Evolutionary conservation across 2,113 vertebrate species (phyloP).

Genomic region (Panthera uncia): DNA sequence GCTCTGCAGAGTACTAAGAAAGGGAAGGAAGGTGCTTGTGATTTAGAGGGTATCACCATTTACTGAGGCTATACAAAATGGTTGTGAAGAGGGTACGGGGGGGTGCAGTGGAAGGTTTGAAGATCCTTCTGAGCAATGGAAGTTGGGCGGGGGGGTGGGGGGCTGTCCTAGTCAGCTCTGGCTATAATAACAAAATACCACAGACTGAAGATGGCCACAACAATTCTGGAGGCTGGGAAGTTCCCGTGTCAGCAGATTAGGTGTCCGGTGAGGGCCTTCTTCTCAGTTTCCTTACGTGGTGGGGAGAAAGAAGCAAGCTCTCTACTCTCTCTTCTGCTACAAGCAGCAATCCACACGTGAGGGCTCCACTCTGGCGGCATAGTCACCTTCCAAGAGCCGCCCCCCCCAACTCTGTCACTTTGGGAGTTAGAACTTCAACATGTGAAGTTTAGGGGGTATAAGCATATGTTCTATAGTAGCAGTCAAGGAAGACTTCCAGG

Average conservation of each 20-base stretch:
- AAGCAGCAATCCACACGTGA: not conserved
- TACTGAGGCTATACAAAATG: not conserved
- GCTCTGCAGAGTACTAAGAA: not conserved
- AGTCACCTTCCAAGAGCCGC: not conserved
- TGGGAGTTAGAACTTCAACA: not conserved
- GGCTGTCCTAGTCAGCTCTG: not conserved
- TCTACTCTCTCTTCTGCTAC: fast-evolving
- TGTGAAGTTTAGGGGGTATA: not conserved
- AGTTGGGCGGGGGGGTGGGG: not conserved
- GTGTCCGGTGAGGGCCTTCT: not conserved
- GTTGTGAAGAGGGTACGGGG: not conserved
- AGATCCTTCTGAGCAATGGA: not conserved
- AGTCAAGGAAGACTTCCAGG: not conserved
- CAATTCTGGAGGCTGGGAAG: not conserved
- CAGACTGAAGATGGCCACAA: not conserved
- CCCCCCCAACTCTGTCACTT: not conserved
- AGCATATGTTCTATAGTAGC: no score
- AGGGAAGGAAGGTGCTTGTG: not conserved
- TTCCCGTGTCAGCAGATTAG: not conserved
- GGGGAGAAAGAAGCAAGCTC: not conserved
- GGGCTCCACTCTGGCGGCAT: not conserved
- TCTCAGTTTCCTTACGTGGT: not conserved
- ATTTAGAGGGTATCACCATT: not conserved
- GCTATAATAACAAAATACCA: not conserved
- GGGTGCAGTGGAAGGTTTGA: not conserved